These are phyloP conservation scores for Trilocha varians DNA, from an alignment of 2,888 invertebrate species.

Conservation along the genomic window DNA sequence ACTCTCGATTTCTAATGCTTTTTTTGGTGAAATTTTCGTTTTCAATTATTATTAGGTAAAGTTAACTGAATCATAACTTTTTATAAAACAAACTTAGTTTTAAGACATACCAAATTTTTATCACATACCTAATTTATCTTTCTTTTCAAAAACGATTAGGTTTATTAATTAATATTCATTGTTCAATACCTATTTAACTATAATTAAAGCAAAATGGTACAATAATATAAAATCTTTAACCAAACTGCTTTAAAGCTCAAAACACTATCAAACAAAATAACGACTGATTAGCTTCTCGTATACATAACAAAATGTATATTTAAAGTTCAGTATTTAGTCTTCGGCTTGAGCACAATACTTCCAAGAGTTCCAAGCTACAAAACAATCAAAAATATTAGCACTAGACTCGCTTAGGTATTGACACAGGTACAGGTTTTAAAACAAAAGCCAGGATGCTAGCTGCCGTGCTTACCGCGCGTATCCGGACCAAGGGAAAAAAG, in stretches of 20 bases:
- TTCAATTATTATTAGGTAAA: not conserved
- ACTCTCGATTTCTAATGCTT: slow-evolving; percentile 1
- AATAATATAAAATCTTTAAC: too few relatives aligned
- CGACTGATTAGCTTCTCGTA: not conserved
- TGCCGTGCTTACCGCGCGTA: slow-evolving; percentile 27
- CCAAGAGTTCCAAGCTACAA: not conserved
- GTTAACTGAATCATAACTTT: not conserved
- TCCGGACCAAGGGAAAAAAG: slow-evolving; percentile 25
- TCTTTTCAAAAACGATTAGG: too few relatives aligned
- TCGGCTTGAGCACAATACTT: not conserved
- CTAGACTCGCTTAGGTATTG: slow-evolving; percentile 1
- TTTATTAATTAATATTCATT: too few relatives aligned
- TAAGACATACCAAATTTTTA: not conserved
- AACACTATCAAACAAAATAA: not conserved
- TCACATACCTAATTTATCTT: too few relatives aligned
- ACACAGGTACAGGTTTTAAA: slow-evolving; percentile 12
- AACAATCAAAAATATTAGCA: slow-evolving; percentile 5
- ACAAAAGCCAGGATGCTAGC: slow-evolving; percentile 34
- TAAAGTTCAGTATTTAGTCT: not conserved
- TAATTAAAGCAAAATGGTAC: too few relatives aligned
- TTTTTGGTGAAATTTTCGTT: not conserved
- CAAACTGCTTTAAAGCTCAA: too few relatives aligned
- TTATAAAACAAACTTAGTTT: not conserved
- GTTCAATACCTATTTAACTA: too few relatives aligned
- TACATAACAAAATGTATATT: not conserved